phyloP scores from a whole-genome alignment of 2,888 invertebrate genomes.

The Lasioglossum zephyrum region DNA sequence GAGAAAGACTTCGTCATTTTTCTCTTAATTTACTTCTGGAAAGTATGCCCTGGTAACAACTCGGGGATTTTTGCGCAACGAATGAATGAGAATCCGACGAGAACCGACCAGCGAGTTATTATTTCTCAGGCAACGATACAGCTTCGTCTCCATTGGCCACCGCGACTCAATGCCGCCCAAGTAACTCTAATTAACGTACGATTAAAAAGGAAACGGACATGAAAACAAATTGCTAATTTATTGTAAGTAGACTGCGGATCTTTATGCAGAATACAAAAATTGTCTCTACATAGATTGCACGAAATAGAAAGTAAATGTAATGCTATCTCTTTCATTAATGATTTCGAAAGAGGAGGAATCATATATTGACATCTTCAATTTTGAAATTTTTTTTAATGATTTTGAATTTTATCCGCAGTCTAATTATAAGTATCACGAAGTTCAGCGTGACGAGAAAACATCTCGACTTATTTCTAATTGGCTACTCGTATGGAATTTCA shows the following conservation, averaged over 20 bases:
- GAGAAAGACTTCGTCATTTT: background rate
- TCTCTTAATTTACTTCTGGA: constrained; percentile 18
- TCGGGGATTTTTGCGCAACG: background rate
- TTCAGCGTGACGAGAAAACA: constrained; percentile 34
- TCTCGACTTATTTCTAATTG: constrained; percentile 68
- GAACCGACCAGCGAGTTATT: background rate
- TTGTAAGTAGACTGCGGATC: too few relatives aligned
- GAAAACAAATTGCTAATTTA: background rate
- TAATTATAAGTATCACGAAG: too few relatives aligned
- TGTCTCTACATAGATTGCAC: too few relatives aligned
- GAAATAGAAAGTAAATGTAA: too few relatives aligned
- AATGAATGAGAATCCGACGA: constrained; percentile 2
- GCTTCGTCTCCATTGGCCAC: background rate
- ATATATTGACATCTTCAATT: too few relatives aligned
- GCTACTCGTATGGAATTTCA: constrained; percentile 73
- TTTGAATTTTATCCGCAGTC: too few relatives aligned
- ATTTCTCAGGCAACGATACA: background rate
- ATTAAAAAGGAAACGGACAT: background rate
- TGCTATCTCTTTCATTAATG: too few relatives aligned
- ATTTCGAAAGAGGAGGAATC: too few relatives aligned
- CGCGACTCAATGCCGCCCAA: background rate
- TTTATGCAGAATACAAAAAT: too few relatives aligned
- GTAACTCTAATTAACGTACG: background rate
- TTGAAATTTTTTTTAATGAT: too few relatives aligned
- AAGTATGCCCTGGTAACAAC: background rate